Evolutionary conservation across 2,113 vertebrate species (phyloP).

Genomic region (Stegastes partitus): DNA sequence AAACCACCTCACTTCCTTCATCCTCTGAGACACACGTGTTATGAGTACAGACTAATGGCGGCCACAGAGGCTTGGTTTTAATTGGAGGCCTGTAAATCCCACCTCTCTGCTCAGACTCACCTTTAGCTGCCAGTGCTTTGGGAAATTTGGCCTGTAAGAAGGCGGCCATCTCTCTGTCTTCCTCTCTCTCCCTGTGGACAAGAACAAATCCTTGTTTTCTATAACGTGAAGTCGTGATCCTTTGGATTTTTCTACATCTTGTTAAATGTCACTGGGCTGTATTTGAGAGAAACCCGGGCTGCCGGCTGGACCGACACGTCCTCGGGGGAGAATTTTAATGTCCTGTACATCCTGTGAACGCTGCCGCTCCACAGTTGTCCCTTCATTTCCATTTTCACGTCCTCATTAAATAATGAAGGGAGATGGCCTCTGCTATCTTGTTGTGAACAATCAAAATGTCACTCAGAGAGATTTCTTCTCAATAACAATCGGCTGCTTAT

Average conservation of each 20-base stretch:
- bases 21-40: too few relatives aligned
- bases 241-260: neutral
- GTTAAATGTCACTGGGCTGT: conserved; percentile 25
- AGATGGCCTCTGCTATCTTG: neutral
- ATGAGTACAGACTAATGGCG: too few relatives aligned
- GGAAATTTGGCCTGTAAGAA: conserved; percentile 89
- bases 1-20: too few relatives aligned
- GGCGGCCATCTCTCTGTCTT: conserved; percentile 92
- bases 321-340: too few relatives aligned
- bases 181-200: conserved; percentile 88
- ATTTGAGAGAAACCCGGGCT: neutral
- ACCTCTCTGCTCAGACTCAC: conserved; percentile 71
- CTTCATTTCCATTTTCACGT: neutral
- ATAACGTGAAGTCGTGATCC: neutral
- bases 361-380: neutral
- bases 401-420: neutral
- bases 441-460: conserved; percentile 22
- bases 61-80: too few relatives aligned
- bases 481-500: conserved; percentile 14
- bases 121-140: conserved; percentile 80
- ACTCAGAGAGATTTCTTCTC: conserved; percentile 3
- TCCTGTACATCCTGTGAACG: too few relatives aligned
- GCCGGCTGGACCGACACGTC: neutral
- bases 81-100: neutral
- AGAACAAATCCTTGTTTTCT: conserved; percentile 7